A percentile compares a stretch with the other conserved stretches of the same genome.
Evolutionary conservation across 2,888 invertebrate species (phyloP).

Genomic region (Philaethria dido): DNA sequence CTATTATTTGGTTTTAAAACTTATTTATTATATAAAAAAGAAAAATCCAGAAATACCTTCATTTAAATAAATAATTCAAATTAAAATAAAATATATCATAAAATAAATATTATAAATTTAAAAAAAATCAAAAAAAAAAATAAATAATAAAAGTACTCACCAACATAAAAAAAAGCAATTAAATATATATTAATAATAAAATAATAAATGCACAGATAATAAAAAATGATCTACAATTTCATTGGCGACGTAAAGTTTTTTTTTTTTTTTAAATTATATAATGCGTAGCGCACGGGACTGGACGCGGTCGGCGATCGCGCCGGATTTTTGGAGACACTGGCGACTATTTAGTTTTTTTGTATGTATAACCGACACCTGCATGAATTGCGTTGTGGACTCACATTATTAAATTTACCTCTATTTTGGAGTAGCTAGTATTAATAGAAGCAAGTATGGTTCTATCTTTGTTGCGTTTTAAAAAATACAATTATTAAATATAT

Average conservation of each 20-base stretch:
- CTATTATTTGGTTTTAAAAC: neutral
- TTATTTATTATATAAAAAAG: constrained; percentile 1
- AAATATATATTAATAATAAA: neutral
- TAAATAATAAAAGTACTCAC: constrained; percentile 25
- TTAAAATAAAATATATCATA: neutral
- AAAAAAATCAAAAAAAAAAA: neutral
- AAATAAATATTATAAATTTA: neutral
- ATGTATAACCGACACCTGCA: constrained; percentile 32
- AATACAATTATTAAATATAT: neutral
- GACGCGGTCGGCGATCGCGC: constrained; percentile 59
- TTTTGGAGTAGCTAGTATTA: constrained; percentile 6
- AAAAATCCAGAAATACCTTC: neutral
- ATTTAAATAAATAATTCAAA: too few relatives aligned
- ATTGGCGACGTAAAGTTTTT: constrained; percentile 27
- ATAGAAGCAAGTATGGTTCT: neutral
- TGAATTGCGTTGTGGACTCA: constrained; percentile 21
- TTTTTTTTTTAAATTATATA: constrained; percentile 62
- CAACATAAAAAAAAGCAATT: constrained; percentile 24
- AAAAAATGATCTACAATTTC: constrained; percentile 1
- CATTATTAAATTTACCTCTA: constrained; percentile 33
- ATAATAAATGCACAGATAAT: constrained; percentile 39
- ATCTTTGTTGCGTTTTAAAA: neutral
- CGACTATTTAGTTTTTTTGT: constrained; percentile 54
- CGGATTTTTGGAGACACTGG: constrained; percentile 69
- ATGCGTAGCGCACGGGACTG: constrained; percentile 52